A percentile compares a stretch with the other conserved stretches of the same genome.
Evolutionary conservation across 2,797 vertebrate genomes (phyloP).

Genomic region (Clamator glandarius): DNA sequence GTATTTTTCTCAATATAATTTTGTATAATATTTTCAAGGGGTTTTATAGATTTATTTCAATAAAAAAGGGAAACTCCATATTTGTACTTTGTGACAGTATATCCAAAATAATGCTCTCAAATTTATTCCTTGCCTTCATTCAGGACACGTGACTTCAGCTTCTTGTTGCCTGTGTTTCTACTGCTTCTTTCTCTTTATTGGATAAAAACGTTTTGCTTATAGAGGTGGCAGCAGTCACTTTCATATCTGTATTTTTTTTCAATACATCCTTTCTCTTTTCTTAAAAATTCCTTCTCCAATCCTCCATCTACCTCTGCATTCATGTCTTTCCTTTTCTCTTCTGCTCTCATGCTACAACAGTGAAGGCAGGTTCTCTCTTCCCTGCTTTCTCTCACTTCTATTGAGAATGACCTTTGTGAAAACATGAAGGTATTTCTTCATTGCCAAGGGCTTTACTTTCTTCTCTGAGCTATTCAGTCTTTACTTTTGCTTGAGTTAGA

Average conservation of each 20-base stretch:
- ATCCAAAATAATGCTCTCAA: not conserved
- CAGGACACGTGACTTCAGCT: not conserved
- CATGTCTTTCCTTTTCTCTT: not conserved
- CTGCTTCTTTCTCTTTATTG: not conserved
- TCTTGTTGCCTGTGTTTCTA: not conserved
- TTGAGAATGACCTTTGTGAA: constrained; percentile 21
- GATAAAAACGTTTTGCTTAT: not conserved
- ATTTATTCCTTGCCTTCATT: not conserved
- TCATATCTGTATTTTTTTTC: not conserved
- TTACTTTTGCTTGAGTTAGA: constrained; percentile 5
- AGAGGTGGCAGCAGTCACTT: not conserved
- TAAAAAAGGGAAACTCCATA: not conserved
- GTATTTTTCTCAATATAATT: not conserved
- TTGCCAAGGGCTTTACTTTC: not conserved
- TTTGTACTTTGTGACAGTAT: not conserved
- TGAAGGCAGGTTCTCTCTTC: not conserved
- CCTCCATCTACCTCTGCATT: not conserved
- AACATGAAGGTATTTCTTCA: not conserved
- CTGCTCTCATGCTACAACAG: not conserved
- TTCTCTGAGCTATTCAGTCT: not conserved
- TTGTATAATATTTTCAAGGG: not conserved
- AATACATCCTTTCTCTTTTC: not conserved
- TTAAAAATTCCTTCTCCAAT: not conserved
- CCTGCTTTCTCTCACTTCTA: not conserved
- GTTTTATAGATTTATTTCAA: not conserved